A percentile compares a stretch with the other conserved stretches of the same genome.
These are phyloP conservation scores for Cacatua alba DNA, from an alignment of 2,113 vertebrate species.

Conservation along the genomic window DNA sequence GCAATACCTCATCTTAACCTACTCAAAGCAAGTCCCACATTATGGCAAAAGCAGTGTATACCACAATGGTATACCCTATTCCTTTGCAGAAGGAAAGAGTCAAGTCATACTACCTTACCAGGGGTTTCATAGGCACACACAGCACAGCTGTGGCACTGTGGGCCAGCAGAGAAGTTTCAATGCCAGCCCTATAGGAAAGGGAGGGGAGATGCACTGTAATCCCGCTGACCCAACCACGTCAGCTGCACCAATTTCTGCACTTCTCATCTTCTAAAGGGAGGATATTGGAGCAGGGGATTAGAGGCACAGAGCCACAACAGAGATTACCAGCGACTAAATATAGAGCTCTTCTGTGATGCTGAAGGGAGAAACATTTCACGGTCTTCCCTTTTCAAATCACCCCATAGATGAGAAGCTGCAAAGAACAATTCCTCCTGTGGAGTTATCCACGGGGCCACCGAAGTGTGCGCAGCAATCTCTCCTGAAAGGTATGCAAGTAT, in stretches of 20 bases:
- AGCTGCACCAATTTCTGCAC: neutral
- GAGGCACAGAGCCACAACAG: neutral
- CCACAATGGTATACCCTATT: neutral
- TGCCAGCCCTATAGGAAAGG: neutral
- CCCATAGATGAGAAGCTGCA: neutral
- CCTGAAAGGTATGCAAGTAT: neutral
- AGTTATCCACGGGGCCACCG: accelerated
- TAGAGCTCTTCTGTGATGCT: neutral
- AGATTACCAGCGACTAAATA: conserved; percentile 45
- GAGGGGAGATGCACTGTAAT: neutral
- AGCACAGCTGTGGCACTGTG: neutral
- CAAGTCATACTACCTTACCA: neutral
- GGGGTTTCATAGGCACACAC: neutral
- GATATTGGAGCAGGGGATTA: conserved; percentile 10
- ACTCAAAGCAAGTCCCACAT: accelerated
- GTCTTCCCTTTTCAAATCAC: neutral
- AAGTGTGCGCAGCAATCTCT: neutral
- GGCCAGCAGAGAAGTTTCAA: neutral
- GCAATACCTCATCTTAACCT: neutral
- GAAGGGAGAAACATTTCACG: neutral
- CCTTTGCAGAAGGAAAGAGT: neutral
- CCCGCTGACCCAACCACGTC: neutral
- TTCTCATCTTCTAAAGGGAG: neutral
- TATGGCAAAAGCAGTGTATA: neutral
- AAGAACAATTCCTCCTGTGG: neutral